Conservation (phyloP, 2,888 invertebrate genomes). For the Silvanus unidentatus region DNA sequence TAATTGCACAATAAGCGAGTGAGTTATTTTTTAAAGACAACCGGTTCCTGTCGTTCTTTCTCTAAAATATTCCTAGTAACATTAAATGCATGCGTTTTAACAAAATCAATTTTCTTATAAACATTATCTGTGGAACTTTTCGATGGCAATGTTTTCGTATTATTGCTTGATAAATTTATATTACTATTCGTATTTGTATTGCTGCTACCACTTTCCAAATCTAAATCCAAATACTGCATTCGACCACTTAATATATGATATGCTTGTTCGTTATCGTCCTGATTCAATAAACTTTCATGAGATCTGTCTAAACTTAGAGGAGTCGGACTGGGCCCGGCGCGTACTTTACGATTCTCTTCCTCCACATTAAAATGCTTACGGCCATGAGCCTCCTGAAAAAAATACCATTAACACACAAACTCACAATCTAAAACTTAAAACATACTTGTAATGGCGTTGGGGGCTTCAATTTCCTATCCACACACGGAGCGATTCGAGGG, state of each 20-base stretch:
- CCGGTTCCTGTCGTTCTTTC: conserved; percentile 52
- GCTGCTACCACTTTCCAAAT: conserved; percentile 52
- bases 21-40: conserved; percentile 36
- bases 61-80: conserved; percentile 76
- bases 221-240: conserved; percentile 83
- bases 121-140: conserved; percentile 50
- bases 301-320: conserved; percentile 40
- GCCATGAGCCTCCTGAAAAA: conserved; percentile 30
- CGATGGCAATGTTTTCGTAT: conserved; percentile 23
- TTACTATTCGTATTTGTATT: conserved; percentile 5
- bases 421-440: neutral
- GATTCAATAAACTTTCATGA: conserved; percentile 37
- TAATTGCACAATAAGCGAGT: conserved; percentile 10
- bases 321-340: conserved; percentile 53
- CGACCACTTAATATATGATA: conserved; percentile 32
- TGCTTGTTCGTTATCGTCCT: conserved; percentile 26
- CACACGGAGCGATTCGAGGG: conserved; percentile 47
- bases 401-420: conserved; percentile 1
- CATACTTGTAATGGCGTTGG: conserved; percentile 46
- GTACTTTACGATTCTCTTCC: conserved; percentile 36
- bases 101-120: conserved; percentile 89
- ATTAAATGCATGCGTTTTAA: conserved; percentile 90
- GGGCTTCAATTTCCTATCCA: conserved; percentile 59
- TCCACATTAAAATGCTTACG: conserved; percentile 40
- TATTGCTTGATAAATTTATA: conserved; percentile 11